Percentiles rank a stretch among this genome's conserved stretches.
Conservation (phyloP, 2,888 invertebrate genomes). For the Melanostoma mellinum region DNA sequence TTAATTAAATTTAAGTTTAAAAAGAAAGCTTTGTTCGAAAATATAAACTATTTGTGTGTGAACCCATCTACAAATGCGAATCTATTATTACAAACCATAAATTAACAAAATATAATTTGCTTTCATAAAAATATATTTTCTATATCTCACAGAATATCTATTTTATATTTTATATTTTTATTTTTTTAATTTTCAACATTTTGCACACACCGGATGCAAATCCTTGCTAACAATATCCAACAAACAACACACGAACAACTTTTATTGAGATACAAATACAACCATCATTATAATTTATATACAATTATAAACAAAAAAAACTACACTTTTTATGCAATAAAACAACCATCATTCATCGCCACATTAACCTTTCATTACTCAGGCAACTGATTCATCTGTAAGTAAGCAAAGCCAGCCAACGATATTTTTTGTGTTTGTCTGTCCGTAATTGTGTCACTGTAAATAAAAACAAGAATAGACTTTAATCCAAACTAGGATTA, state of each 20-base stretch:
- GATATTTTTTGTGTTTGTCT: constrained; percentile 23
- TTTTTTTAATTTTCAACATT: too few relatives aligned
- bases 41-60: constrained; percentile 54
- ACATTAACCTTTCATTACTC: constrained; percentile 71
- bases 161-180: too few relatives aligned
- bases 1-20: not conserved
- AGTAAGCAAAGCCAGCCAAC: constrained; percentile 72
- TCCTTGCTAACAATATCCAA: too few relatives aligned
- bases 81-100: not conserved
- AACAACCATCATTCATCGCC: constrained; percentile 53
- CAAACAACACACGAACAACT: too few relatives aligned
- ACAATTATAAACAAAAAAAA: constrained; percentile 3
- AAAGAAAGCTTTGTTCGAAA: constrained; percentile 14
- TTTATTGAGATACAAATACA: too few relatives aligned
- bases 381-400: constrained; percentile 76
- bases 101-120: not conserved
- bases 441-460: too few relatives aligned
- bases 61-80: constrained; percentile 59
- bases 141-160: too few relatives aligned
- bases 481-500: too few relatives aligned
- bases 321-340: constrained; percentile 44
- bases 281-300: constrained; percentile 10
- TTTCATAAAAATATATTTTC: too few relatives aligned
- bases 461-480: too few relatives aligned
- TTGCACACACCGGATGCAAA: too few relatives aligned